These are phyloP conservation scores for Halictus ligatus DNA, from an alignment of 2,888 invertebrate species.

Conservation along the genomic window DNA sequence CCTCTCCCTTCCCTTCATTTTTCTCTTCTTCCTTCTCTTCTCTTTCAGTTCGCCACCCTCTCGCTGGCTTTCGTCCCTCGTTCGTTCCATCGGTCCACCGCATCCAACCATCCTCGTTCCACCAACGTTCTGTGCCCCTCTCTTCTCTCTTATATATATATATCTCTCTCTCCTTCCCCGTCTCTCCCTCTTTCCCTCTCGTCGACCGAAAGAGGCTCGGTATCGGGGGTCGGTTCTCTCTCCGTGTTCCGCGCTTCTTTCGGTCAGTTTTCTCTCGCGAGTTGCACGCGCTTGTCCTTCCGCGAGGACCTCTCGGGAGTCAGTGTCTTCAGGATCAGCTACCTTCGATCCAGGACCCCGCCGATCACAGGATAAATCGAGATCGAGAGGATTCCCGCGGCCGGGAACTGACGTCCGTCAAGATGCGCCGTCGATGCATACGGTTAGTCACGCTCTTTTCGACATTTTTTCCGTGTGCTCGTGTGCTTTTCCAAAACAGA, in stretches of 20 bases:
- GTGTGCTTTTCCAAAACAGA: neutral
- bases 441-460: constrained; percentile 66
- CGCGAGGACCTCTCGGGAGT: constrained; percentile 51
- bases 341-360: constrained; percentile 37
- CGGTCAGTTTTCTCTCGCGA: constrained; percentile 78
- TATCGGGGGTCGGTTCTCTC: constrained; percentile 79
- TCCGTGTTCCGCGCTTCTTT: constrained; percentile 75
- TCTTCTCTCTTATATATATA: no score
- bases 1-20: constrained; percentile 19
- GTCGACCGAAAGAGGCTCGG: constrained; percentile 62
- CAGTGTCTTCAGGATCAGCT: constrained; percentile 25
- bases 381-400: constrained; percentile 58
- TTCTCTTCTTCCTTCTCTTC: constrained; percentile 18
- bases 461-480: neutral
- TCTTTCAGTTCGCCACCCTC: constrained; percentile 39
- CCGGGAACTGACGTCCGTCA: constrained; percentile 59
- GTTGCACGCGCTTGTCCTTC: constrained; percentile 75
- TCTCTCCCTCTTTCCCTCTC: constrained; percentile 49
- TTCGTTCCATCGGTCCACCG: constrained; percentile 14
- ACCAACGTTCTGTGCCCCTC: constrained; percentile 1
- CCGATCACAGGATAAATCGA: constrained; percentile 49
- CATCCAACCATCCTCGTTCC: constrained; percentile 9
- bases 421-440: constrained; percentile 74
- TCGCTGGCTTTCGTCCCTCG: constrained; percentile 13
- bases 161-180: constrained; percentile 12